A percentile compares a stretch with the other conserved stretches of the same genome.
phyloP scores from a whole-genome alignment of 2,113 vertebrate genomes.

The Ciconia maguari region DNA sequence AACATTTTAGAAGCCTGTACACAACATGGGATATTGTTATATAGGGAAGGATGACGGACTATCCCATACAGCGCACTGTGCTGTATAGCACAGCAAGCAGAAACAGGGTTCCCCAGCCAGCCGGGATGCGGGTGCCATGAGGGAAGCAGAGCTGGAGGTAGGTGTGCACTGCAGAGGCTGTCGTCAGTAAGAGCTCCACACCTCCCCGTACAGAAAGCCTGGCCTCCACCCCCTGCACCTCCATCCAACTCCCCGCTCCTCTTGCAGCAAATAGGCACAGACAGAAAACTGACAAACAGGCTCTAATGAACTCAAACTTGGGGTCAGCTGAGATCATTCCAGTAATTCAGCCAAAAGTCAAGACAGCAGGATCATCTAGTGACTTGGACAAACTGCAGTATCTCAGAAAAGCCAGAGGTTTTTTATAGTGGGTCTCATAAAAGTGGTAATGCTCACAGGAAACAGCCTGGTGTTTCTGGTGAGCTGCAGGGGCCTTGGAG shows the following conservation, averaged over 20 bases:
- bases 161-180: neutral
- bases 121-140: neutral
- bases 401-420: neutral
- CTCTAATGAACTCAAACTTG: neutral
- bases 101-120: neutral
- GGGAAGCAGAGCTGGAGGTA: neutral
- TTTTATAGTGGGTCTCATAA: neutral
- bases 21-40: neutral
- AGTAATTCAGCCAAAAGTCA: neutral
- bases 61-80: neutral
- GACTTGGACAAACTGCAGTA: neutral
- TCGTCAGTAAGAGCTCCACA: neutral
- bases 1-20: neutral
- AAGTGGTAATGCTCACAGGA: accelerated
- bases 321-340: neutral
- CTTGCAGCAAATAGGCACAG: neutral
- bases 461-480: neutral
- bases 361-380: neutral
- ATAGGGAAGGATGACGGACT: neutral
- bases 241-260: neutral
- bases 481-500: neutral
- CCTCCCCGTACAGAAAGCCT: accelerated
- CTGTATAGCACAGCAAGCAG: neutral
- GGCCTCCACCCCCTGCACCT: too few species aligned
- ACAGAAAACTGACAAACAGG: neutral